phyloP scores from a whole-genome alignment of 2,888 invertebrate species.

The Boloria euphrosyne region DNA sequence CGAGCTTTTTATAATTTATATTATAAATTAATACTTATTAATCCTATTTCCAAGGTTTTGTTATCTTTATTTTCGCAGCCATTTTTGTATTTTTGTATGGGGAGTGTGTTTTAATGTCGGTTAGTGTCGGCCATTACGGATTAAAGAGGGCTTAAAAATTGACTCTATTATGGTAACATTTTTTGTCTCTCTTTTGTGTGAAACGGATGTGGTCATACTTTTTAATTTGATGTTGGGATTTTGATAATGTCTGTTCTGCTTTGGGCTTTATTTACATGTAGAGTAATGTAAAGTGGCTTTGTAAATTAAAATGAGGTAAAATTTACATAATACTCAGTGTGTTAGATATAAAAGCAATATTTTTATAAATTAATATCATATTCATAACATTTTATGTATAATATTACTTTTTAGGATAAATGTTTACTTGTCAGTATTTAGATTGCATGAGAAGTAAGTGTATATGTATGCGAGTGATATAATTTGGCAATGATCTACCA shows the following conservation, averaged over 20 bases:
- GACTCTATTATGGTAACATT: slow-evolving; percentile 25
- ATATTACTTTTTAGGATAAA: too few relatives aligned
- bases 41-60: slow-evolving; percentile 33
- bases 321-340: not conserved
- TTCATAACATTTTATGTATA: too few relatives aligned
- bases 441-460: not conserved
- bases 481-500: slow-evolving; percentile 2
- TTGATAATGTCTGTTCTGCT: slow-evolving; percentile 18
- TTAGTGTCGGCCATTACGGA: slow-evolving; percentile 45
- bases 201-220: slow-evolving; percentile 36
- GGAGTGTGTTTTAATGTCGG: slow-evolving; percentile 48
- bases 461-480: not conserved
- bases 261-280: slow-evolving; percentile 13
- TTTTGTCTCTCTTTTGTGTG: slow-evolving; percentile 26
- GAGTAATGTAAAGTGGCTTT: slow-evolving; percentile 3
- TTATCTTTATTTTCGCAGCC: slow-evolving; percentile 45
- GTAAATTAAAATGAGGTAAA: not conserved
- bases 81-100: slow-evolving; percentile 41
- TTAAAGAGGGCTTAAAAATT: slow-evolving; percentile 41
- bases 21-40: slow-evolving; percentile 15
- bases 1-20: slow-evolving; percentile 5
- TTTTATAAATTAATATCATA: not conserved
- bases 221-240: slow-evolving; percentile 28
- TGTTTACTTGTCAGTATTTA: too few relatives aligned
- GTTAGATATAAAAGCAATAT: not conserved